Base-by-base conservation (phyloP, 2,113 vertebrate species). In the Poecile atricapillus region DNA sequence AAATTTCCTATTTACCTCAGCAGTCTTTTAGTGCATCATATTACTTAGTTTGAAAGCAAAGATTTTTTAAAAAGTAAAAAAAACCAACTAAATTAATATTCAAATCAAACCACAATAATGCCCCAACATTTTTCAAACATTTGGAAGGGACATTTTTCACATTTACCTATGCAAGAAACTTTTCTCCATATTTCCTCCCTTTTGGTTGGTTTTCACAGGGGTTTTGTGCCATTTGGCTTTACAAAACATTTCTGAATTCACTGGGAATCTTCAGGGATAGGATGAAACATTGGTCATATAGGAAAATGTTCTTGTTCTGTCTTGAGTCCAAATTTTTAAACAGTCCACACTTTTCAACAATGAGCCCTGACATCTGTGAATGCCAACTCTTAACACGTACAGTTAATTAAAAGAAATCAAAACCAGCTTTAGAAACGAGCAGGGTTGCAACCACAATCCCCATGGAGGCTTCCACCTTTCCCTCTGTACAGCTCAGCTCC, bases 251-350 rank as follows among this genome's bases (percentile, higher is more conserved):
- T 74, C 41, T 65, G 58, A 74, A 53, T 62, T 69, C 23, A 30
- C 2, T 37, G 14, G 30, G 35, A 55, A 39, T 27, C 41, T 27
- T 50, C 37, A 49, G 46, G 28, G 55, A 37, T 4, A 24, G 28
- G 11, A 56, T 0, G 0, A 83, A 90, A 80, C 31, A 25, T 28
- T 2, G 64, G 18, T 37, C 7, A 41, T 8, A 5, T 0, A 15
- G 13, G 25, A 21, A 86, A 30, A 71, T 13, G 5, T 15, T 68
- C 46, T 33, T 13, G 1, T 74, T 87, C 28, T 62, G 30, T 10
- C 68, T 74, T 49, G 49, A 41, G 53, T n/a, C n/a, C n/a, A n/a
- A 23, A 69, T 49, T 79, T 88, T 86, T 25, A 49, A 55, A 16
- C 4, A 41, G 28, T 28, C 55, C 28, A 47, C 35, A 52, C 65